Conservation (phyloP, 2,113 vertebrate genomes). For the Upupa epops region DNA sequence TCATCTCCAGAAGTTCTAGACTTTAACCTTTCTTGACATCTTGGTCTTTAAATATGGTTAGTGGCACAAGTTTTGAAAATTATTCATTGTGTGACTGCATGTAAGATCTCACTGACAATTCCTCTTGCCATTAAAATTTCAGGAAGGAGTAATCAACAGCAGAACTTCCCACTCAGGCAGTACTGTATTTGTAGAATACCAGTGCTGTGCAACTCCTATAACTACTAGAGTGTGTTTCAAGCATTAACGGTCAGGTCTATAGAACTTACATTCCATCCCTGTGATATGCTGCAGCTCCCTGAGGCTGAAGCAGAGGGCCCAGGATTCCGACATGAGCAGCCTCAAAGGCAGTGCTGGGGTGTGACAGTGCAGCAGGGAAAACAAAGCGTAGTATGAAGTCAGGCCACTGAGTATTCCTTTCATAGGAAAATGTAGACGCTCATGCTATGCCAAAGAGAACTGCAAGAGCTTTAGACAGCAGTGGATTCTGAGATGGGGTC, state of each 20-base stretch:
- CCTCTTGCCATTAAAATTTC: background rate
- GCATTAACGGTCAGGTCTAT: background rate
- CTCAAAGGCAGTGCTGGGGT: background rate
- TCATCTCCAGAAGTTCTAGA: background rate
- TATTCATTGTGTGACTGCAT: background rate
- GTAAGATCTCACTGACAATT: background rate
- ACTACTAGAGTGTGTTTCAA: background rate
- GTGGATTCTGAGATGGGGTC: fast-evolving
- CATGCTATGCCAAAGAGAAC: background rate
- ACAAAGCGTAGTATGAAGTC: background rate
- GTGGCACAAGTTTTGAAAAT: background rate
- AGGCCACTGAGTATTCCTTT: background rate
- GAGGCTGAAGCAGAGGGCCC: too few species aligned
- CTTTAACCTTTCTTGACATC: background rate
- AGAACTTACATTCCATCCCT: background rate
- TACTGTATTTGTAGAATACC: fast-evolving
- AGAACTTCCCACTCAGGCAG: background rate
- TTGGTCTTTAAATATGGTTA: background rate
- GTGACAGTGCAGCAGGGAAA: background rate
- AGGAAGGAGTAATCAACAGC: background rate
- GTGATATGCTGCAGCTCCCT: background rate
- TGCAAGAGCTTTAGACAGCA: background rate
- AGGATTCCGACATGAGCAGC: background rate
- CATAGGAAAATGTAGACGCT: background rate
- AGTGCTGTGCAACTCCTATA: too few species aligned